Evolutionary conservation across 2,113 vertebrate species (phyloP).

Genomic region (Dipodomys merriami): DNA sequence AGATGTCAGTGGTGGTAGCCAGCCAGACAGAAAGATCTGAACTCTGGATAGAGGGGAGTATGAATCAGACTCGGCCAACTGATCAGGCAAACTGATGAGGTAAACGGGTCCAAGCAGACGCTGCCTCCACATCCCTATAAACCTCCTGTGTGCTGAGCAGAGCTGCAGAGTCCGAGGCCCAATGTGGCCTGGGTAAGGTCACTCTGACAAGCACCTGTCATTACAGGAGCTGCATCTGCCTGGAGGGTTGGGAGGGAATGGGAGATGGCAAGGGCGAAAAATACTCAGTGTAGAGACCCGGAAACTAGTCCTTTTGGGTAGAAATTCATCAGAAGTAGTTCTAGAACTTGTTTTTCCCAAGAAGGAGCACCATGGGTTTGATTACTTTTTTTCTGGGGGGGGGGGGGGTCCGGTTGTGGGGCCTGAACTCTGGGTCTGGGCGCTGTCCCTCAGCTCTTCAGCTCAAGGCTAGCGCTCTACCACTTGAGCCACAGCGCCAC

Average conservation of each 20-base stretch:
- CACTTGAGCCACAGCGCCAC: too few relatives aligned
- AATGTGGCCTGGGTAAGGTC: background rate
- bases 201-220: background rate
- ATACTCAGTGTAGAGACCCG: background rate
- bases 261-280: background rate
- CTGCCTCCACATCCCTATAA: too few relatives aligned
- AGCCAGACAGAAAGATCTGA: background rate
- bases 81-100: background rate
- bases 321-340: background rate
- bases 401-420: too few relatives aligned
- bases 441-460: too few relatives aligned
- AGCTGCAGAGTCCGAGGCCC: background rate
- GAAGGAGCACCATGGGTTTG: background rate
- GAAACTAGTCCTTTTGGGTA: background rate
- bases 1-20: too few relatives aligned
- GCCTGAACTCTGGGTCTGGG: too few relatives aligned
- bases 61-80: too few relatives aligned
- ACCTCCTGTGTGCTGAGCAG: background rate
- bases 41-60: background rate
- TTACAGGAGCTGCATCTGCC: background rate
- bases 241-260: too few relatives aligned
- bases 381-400: too few relatives aligned
- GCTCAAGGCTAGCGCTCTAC: too few relatives aligned
- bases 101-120: background rate
- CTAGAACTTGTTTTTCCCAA: background rate